Percentiles rank a stretch among this genome's conserved stretches.
Evolutionary conservation across 2,888 invertebrate species (phyloP).

Genomic region (Lampropteryx suffumata): DNA sequence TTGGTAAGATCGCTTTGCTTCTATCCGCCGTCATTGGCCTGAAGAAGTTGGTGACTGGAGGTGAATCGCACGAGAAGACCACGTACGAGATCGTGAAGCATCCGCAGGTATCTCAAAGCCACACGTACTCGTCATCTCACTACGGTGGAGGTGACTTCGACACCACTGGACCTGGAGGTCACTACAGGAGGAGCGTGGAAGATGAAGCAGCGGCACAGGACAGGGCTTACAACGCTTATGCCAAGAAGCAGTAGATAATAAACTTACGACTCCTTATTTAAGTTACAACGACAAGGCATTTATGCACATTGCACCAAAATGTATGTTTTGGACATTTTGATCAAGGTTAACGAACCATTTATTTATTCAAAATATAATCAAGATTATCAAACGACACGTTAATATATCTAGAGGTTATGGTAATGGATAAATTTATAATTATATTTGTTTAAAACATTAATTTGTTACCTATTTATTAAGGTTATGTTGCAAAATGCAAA

Average conservation of each 20-base stretch:
- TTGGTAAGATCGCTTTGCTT: slow-evolving; percentile 92
- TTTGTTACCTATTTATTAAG: slow-evolving; percentile 19
- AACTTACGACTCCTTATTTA: slow-evolving; percentile 70
- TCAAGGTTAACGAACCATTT: slow-evolving; percentile 18
- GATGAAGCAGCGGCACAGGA: slow-evolving; percentile 85
- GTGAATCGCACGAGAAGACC: slow-evolving; percentile 88
- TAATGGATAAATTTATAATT: slow-evolving; percentile 26
- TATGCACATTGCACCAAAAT: slow-evolving; percentile 34
- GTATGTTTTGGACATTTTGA: slow-evolving; percentile 32
- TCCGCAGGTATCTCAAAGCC: slow-evolving; percentile 90
- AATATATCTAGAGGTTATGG: slow-evolving; percentile 29
- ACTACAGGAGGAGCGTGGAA: slow-evolving; percentile 83
- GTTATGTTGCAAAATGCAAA: slow-evolving; percentile 10
- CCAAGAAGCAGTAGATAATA: slow-evolving; percentile 60
- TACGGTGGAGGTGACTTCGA: slow-evolving; percentile 84
- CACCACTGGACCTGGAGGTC: slow-evolving; percentile 81
- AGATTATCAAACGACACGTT: slow-evolving; percentile 47
- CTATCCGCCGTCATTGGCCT: slow-evolving; percentile 90
- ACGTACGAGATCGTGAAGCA: slow-evolving; percentile 94
- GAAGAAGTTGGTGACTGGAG: slow-evolving; percentile 88
- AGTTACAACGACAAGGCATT: slow-evolving; percentile 63
- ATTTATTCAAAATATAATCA: slow-evolving; percentile 19
- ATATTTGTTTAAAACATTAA: neutral
- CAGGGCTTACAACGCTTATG: slow-evolving; percentile 84
- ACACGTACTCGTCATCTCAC: slow-evolving; percentile 88